Conservation (phyloP, 2,797 vertebrate genomes). For the Sylvilagus floridanus region DNA sequence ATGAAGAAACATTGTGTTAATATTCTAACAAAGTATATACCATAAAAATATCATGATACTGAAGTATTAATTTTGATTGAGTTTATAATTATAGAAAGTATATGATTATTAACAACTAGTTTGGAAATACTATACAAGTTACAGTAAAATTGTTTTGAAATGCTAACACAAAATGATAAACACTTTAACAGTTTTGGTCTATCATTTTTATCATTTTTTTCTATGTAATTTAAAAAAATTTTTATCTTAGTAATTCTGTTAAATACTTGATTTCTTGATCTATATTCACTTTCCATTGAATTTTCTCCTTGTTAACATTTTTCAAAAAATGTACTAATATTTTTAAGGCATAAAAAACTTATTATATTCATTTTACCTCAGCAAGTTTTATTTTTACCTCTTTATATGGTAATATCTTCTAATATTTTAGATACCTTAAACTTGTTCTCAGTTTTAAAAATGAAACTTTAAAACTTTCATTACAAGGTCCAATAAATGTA, state of each 20-base stretch:
- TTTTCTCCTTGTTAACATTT: neutral
- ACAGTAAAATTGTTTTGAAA: constrained; percentile 50
- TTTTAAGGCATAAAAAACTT: neutral
- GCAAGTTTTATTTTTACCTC: neutral
- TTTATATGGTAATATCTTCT: neutral
- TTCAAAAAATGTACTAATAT: neutral
- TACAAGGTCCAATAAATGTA: neutral
- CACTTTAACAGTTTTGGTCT: neutral
- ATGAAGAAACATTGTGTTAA: neutral
- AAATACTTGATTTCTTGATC: neutral
- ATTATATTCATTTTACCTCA: neutral
- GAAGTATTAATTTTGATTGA: neutral
- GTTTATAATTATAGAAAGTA: constrained; percentile 37
- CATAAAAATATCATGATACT: neutral
- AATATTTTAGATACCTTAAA: neutral
- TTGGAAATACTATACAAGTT: neutral
- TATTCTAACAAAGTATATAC: neutral
- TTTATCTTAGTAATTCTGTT: neutral
- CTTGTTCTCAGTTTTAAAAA: neutral
- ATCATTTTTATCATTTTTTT: constrained; percentile 18
- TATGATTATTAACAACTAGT: constrained; percentile 35
- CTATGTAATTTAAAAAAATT: neutral
- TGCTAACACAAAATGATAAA: neutral
- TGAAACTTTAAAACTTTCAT: neutral
- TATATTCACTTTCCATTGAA: constrained; percentile 16